A percentile compares a stretch with the other conserved stretches of the same genome.
These are phyloP conservation scores for Sorex maritimensis DNA, from an alignment of 2,797 vertebrate genomes.

Conservation along the genomic window DNA sequence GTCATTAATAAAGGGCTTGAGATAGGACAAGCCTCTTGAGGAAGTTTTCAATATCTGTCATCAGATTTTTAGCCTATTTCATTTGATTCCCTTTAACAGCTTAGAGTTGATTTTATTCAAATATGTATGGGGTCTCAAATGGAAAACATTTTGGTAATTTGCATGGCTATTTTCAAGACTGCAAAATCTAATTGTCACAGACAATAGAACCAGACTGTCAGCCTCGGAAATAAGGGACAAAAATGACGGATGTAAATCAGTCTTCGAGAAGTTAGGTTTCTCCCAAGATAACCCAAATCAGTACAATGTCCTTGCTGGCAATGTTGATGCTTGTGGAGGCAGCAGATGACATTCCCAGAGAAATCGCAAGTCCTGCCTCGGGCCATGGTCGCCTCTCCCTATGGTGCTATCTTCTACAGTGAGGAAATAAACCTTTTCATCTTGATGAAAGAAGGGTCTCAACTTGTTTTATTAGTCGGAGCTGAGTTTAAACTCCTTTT, in stretches of 20 bases:
- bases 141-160: slow-evolving; percentile 87
- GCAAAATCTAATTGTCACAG: slow-evolving; percentile 85
- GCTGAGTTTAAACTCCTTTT: slow-evolving; percentile 61
- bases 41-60: slow-evolving; percentile 84
- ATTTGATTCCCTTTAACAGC: slow-evolving; percentile 75
- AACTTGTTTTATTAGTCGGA: slow-evolving; percentile 57
- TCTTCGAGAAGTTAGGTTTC: slow-evolving; percentile 75
- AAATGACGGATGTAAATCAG: slow-evolving; percentile 81
- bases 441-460: slow-evolving; percentile 26
- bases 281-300: slow-evolving; percentile 70
- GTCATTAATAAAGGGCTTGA: slow-evolving; percentile 88
- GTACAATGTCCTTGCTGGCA: slow-evolving; percentile 44
- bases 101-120: slow-evolving; percentile 86
- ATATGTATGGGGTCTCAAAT: slow-evolving; percentile 84
- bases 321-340: slow-evolving; percentile 34
- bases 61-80: slow-evolving; percentile 78
- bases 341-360: slow-evolving; percentile 8
- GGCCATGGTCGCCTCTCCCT: background rate
- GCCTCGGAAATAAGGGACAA: slow-evolving; percentile 84
- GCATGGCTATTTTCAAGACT: slow-evolving; percentile 84
- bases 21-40: slow-evolving; percentile 78
- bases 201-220: slow-evolving; percentile 83
- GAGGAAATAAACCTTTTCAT: slow-evolving; percentile 49
- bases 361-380: slow-evolving; percentile 28
- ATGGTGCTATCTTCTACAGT: background rate